Percentiles rank a stretch among this genome's conserved stretches.
These are phyloP conservation scores for Saccostrea echinata DNA, from an alignment of 1,140 invertebrate species.

Conservation along the genomic window DNA sequence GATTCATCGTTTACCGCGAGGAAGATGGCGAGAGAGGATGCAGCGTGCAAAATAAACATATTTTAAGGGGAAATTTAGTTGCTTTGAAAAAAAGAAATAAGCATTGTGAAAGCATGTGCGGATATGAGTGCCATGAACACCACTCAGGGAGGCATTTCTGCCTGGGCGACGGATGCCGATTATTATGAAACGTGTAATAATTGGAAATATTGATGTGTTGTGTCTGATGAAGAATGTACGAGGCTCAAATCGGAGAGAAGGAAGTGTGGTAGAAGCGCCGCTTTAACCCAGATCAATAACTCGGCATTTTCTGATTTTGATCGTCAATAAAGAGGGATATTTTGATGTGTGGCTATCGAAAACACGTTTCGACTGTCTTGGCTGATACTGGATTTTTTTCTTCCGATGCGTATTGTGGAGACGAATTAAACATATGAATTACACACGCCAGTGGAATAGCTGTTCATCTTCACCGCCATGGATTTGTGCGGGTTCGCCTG, in stretches of 20 bases:
- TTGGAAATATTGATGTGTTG: constrained; percentile 39
- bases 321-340: constrained; percentile 38
- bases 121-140: not conserved
- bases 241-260: constrained; percentile 35
- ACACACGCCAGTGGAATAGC: constrained; percentile 28
- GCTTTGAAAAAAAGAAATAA: not conserved
- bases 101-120: constrained; percentile 29
- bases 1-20: constrained; percentile 11
- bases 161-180: constrained; percentile 13
- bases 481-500: constrained; percentile 36
- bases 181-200: constrained; percentile 38
- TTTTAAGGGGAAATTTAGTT: constrained; percentile 18
- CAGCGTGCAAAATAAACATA: constrained; percentile 30
- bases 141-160: constrained; percentile 30
- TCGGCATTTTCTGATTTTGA: constrained; percentile 38
- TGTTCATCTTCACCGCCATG: constrained; percentile 32
- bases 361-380: constrained; percentile 29
- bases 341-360: constrained; percentile 28
- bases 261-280: constrained; percentile 37
- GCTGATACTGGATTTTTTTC: constrained; percentile 4
- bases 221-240: constrained; percentile 38
- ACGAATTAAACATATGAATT: constrained; percentile 39
- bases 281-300: constrained; percentile 38
- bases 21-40: constrained; percentile 37
- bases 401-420: constrained; percentile 26